Base-by-base conservation (phyloP, 2,113 vertebrate species). In the Fukomys damarensis region DNA sequence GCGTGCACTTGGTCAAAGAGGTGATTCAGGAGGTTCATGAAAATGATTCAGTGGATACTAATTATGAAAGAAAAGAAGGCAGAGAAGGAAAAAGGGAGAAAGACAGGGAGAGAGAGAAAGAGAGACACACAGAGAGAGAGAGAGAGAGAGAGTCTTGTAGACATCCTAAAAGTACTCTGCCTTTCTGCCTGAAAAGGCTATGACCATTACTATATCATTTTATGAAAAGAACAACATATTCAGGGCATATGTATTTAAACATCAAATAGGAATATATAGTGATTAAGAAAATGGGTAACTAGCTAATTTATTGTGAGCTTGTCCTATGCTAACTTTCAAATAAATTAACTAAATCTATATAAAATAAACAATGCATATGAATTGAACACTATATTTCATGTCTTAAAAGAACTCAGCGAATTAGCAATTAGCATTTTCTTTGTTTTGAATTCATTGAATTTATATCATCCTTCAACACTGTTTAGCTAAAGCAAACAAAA, bases 401-500 rank as follows among this genome's bases (percentile, higher is more conserved):
- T 97, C 72, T 0, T 82, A 86, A 96, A 98, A 84, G 93, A 97
- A 96, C 93, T 22, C 7, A 2, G 96, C 0, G 10, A 96, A 81
- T 98, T 98, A 98, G 98, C 98, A 98, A 99, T 98, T 98, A 98
- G 98, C 98, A 96, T 97, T 97, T 94, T 19, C 98, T 98, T 98
- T 98, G 98, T 98, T 98, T 97, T 68, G 0, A 61, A 98, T 94
- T 97, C 98, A 98, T 91, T 98, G 98, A 98, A 98, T 98, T 98
- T 97, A 94, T 98, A 98, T 98, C 98, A 97, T 97, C 98, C 98
- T 98, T 98, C 98, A 98, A 93, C 97, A 95, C 88, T 70, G 97
- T 97, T 98, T 97, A 98, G 98, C 98, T 98, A 98, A 98, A 98
- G 98, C 98, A 98, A 98, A 98, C 96, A 98, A 98, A 98, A 98